These are phyloP conservation scores for Palythoa heliodiscus DNA, from an alignment of 92 coral and sea anemone species.

Conservation along the genomic window DNA sequence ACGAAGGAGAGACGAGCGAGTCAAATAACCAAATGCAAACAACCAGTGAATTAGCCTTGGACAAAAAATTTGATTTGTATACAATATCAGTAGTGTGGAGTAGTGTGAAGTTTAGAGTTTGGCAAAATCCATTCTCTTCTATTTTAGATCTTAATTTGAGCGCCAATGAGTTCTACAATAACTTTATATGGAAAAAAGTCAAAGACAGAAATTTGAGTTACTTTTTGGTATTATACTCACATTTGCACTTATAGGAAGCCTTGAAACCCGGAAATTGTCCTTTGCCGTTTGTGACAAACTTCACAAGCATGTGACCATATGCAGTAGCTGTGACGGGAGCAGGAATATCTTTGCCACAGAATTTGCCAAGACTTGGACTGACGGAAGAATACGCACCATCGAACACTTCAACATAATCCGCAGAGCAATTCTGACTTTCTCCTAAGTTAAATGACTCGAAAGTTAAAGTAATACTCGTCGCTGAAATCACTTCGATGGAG, in stretches of 20 bases:
- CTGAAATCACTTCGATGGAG: background rate
- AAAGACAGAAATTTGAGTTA: background rate
- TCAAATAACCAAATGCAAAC: too few species aligned
- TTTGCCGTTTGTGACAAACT: slow-evolving; percentile 18
- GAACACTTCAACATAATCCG: slow-evolving; percentile 34
- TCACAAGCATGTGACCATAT: slow-evolving; percentile 30
- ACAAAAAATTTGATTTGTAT: too few species aligned
- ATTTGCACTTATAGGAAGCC: slow-evolving; percentile 35
- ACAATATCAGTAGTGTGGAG: too few species aligned
- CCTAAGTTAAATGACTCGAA: slow-evolving; percentile 18
- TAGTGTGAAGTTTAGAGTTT: too few species aligned
- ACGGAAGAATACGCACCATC: slow-evolving; percentile 16
- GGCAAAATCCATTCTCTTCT: too few species aligned
- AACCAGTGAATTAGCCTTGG: too few species aligned
- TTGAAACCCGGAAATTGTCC: slow-evolving; percentile 35
- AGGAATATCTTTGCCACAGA: slow-evolving; percentile 26
- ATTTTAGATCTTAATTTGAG: too few species aligned
- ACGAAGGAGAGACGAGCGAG: too few species aligned
- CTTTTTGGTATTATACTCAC: background rate
- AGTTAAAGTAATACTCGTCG: slow-evolving; percentile 23
- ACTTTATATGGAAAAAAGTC: too few species aligned
- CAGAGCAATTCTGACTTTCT: slow-evolving; percentile 20
- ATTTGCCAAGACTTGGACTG: slow-evolving; percentile 37
- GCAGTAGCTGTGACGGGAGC: slow-evolving; percentile 15
- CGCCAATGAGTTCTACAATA: too few species aligned